Evolutionary conservation across 2,888 invertebrate genomes (phyloP).

Genomic region (Ephialtes manifestator): DNA sequence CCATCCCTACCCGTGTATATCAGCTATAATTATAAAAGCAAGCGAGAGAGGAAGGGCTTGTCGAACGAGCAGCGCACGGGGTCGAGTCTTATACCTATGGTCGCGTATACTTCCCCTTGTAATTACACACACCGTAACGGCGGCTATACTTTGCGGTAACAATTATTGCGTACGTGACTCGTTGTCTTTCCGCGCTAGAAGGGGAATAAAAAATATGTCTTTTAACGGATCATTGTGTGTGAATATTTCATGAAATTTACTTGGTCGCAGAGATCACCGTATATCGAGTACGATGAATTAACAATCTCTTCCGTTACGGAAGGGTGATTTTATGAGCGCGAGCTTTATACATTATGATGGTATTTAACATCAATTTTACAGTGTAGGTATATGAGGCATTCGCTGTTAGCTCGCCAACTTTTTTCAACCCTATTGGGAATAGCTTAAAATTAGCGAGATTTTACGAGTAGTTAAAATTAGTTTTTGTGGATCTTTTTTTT

Average conservation of each 20-base stretch:
- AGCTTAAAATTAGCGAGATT: too few relatives aligned
- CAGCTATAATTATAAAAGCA: constrained; percentile 57
- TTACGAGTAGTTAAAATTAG: too few relatives aligned
- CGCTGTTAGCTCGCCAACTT: not conserved
- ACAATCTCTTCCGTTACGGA: constrained; percentile 21
- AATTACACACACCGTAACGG: constrained; percentile 56
- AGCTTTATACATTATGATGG: not conserved
- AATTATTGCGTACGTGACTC: constrained; percentile 52
- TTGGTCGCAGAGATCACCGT: not conserved
- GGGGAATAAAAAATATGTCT: constrained; percentile 18
- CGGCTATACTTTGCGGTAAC: constrained; percentile 51
- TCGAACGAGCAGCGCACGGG: constrained; percentile 38
- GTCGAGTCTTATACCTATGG: constrained; percentile 43
- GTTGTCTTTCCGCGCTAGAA: constrained; percentile 43
- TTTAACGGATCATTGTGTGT: constrained; percentile 33
- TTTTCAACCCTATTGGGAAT: too few relatives aligned
- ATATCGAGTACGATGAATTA: constrained; percentile 11
- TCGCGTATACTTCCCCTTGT: constrained; percentile 40
- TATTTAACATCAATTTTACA: not conserved
- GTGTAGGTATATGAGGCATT: not conserved
- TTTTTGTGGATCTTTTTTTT: too few relatives aligned
- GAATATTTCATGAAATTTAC: constrained; percentile 49
- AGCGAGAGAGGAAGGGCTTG: constrained; percentile 26
- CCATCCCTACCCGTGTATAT: constrained; percentile 43
- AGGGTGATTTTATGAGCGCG: constrained; percentile 18